Evolutionary conservation across 1,140 invertebrate genomes (phyloP).

Genomic region (Bathynomus jamesi): DNA sequence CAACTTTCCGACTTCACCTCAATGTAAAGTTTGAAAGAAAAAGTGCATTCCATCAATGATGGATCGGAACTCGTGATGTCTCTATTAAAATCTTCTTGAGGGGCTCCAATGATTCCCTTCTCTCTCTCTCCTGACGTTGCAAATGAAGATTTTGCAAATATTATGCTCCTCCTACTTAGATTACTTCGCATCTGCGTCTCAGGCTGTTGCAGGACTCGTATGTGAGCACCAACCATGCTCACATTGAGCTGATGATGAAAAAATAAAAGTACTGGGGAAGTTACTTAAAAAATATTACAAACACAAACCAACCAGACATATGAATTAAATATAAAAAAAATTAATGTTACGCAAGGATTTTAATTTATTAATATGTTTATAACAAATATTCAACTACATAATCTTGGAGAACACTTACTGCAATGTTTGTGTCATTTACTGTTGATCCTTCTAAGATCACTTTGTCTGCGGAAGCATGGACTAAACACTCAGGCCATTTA

Average conservation of each 20-base stretch:
- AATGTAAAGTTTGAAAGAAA: constrained; percentile 14
- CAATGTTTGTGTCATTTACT: constrained; percentile 59
- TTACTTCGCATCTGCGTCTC: background rate
- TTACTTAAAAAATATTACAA: background rate
- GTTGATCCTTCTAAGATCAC: constrained; percentile 67
- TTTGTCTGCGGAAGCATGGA: constrained; percentile 65
- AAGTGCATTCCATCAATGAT: constrained; percentile 13
- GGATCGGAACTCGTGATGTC: background rate
- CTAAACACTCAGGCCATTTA: constrained; percentile 59
- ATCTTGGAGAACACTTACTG: too few relatives aligned
- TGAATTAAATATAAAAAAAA: too few relatives aligned
- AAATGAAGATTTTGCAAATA: background rate
- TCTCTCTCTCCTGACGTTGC: background rate
- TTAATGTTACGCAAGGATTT: too few relatives aligned
- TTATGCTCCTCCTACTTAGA: background rate
- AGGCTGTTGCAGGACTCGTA: background rate
- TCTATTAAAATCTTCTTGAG: background rate
- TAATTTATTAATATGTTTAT: too few relatives aligned
- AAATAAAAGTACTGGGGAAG: background rate
- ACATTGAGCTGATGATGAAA: background rate
- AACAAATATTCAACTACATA: too few relatives aligned
- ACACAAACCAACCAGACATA: too few relatives aligned
- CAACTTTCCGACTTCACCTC: constrained; percentile 10
- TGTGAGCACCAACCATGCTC: background rate
- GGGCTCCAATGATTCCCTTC: background rate